Conservation (phyloP, 2,888 invertebrate genomes). For the Ellobium chinense region DNA sequence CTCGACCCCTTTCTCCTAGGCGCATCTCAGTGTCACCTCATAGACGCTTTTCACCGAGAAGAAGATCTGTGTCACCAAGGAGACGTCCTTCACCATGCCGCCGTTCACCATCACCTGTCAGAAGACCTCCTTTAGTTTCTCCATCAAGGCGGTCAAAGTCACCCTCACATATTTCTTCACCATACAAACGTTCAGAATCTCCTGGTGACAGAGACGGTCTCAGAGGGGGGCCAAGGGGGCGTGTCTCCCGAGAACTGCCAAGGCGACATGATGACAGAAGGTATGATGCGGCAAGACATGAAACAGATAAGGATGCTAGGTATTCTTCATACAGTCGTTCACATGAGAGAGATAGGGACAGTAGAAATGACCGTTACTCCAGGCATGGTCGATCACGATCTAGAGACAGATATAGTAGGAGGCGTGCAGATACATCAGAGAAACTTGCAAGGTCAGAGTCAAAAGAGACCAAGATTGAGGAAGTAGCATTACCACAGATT, state of each 20-base stretch:
- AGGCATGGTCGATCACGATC: not conserved
- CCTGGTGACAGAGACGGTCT: not conserved
- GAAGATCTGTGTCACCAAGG: slow-evolving; percentile 14
- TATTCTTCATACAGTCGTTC: not conserved
- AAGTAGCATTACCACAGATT: slow-evolving; percentile 12
- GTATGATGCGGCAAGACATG: not conserved
- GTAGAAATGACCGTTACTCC: not conserved
- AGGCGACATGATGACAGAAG: slow-evolving; percentile 1
- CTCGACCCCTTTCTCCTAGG: slow-evolving; percentile 8
- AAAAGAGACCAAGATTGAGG: slow-evolving; percentile 9
- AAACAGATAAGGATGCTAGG: not conserved
- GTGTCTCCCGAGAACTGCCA: not conserved
- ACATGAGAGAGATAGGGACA: not conserved
- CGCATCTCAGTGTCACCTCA: not conserved
- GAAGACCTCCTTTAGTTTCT: not conserved
- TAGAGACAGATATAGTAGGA: not conserved
- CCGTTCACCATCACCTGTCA: slow-evolving; percentile 1
- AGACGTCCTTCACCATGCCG: slow-evolving; percentile 5
- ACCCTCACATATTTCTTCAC: not conserved
- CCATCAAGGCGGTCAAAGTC: not conserved
- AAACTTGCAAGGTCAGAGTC: not conserved
- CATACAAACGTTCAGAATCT: not conserved
- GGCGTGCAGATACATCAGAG: not conserved
- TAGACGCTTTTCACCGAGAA: slow-evolving; percentile 12
- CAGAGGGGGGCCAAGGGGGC: not conserved